A percentile compares a stretch with the other conserved stretches of the same genome.
phyloP scores from a whole-genome alignment of 1,140 invertebrate species.

The Coelopa frigida region DNA sequence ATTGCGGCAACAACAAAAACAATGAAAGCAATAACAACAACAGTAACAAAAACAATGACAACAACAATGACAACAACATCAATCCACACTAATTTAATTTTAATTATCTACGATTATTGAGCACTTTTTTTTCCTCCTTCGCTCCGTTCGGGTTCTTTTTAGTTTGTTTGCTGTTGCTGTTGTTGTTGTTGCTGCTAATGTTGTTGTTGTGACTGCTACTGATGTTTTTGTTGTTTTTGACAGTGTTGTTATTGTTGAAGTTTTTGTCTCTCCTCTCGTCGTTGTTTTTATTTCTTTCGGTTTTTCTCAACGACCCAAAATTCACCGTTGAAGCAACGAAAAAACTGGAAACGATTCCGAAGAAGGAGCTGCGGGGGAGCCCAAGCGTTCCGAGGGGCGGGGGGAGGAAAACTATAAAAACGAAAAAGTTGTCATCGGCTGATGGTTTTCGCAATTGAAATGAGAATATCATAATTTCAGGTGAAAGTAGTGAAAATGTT shows the following conservation, averaged over 20 bases:
- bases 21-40: background rate
- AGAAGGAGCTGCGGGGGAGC: too few relatives aligned
- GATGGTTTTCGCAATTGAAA: too few relatives aligned
- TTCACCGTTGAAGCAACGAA: background rate
- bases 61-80: slow-evolving; percentile 5
- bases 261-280: slow-evolving; percentile 6
- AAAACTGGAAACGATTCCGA: slow-evolving; percentile 8
- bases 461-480: too few relatives aligned
- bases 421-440: too few relatives aligned
- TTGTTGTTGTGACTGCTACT: background rate
- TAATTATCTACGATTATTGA: background rate
- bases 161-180: background rate
- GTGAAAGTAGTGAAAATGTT: too few relatives aligned
- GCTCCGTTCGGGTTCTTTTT: slow-evolving; percentile 1
- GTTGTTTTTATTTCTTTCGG: background rate
- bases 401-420: too few relatives aligned
- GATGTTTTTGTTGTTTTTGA: background rate
- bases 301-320: background rate
- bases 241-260: too few relatives aligned
- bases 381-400: too few relatives aligned
- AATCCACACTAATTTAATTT: background rate
- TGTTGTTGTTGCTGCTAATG: background rate
- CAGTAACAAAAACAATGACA: background rate
- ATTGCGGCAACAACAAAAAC: too few relatives aligned
- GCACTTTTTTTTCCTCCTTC: background rate